Evolutionary conservation across 2,113 vertebrate species (phyloP).

Genomic region (Columba livia): DNA sequence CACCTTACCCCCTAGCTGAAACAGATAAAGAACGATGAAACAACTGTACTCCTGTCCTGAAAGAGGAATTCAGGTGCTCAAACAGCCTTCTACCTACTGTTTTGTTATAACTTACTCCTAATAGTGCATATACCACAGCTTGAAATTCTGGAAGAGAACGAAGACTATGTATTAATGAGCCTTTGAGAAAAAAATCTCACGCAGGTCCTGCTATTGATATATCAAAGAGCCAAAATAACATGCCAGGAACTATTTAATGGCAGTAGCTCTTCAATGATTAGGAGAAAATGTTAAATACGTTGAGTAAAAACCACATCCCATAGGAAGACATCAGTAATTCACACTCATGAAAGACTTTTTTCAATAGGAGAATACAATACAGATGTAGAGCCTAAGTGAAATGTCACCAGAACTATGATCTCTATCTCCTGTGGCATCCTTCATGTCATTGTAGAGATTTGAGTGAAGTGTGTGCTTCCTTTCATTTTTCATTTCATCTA

Average conservation of each 20-base stretch:
- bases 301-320: neutral
- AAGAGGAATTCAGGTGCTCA: neutral
- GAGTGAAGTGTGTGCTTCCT: neutral
- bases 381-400: neutral
- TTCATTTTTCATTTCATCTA: constrained; percentile 8
- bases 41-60: neutral
- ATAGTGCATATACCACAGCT: neutral
- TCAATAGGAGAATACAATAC: neutral
- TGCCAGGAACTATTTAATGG: neutral
- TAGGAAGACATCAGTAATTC: neutral
- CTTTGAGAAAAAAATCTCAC: constrained; percentile 8
- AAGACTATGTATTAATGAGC: neutral
- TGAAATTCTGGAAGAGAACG: neutral
- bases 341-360: neutral
- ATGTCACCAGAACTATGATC: neutral
- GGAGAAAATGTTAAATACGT: constrained; percentile 6
- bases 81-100: neutral
- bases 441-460: neutral
- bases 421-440: constrained; percentile 1
- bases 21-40: neutral
- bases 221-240: neutral
- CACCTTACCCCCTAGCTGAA: neutral
- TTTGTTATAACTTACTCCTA: neutral
- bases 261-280: neutral
- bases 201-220: neutral